These are phyloP conservation scores for Triplophysa siluroides DNA, from an alignment of 2,113 vertebrate species.

Conservation along the genomic window DNA sequence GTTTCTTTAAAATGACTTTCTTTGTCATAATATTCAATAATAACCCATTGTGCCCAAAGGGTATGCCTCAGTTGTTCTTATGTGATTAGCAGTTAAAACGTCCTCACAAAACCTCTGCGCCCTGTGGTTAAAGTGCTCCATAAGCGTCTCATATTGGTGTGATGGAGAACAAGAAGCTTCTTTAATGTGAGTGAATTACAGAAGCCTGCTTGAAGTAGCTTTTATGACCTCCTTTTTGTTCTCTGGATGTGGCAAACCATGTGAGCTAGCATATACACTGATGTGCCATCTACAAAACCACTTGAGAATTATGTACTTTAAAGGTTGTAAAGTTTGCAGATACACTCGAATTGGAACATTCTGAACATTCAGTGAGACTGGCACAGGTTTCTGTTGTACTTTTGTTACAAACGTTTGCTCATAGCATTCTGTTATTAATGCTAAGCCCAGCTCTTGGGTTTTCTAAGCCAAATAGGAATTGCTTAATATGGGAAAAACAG, in stretches of 20 bases:
- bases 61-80: neutral
- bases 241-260: neutral
- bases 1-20: neutral
- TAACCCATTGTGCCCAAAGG: neutral
- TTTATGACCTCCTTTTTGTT: neutral
- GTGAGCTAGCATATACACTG: neutral
- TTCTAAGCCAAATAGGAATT: no score
- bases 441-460: no score
- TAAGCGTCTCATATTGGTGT: neutral
- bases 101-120: neutral
- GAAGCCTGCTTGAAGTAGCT: slow-evolving; percentile 11
- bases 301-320: neutral
- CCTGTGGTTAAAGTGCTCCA: neutral
- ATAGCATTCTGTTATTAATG: no score
- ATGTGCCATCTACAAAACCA: neutral
- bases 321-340: no score
- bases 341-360: no score
- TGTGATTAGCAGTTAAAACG: neutral
- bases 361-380: no score
- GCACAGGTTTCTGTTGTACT: no score
- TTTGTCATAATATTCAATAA: neutral
- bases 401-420: no score
- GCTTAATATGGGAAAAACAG: no score
- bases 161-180: neutral
- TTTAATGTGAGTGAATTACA: neutral